Evolutionary conservation across 2,797 vertebrate species (phyloP).

Genomic region (Lepilemur ruficaudatus): DNA sequence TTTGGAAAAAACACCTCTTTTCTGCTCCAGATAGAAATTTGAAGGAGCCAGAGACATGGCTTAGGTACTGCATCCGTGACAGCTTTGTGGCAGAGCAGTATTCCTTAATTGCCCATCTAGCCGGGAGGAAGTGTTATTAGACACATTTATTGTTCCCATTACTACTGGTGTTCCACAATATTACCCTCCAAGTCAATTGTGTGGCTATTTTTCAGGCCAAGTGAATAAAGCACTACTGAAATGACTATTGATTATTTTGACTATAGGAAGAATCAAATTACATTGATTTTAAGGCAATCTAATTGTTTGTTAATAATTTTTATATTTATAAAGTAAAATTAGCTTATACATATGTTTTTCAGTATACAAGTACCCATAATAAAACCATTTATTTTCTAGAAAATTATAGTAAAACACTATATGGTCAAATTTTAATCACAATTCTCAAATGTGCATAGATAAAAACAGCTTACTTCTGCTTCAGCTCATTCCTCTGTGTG

Average conservation of each 20-base stretch:
- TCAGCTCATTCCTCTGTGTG: neutral
- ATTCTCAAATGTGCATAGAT: neutral
- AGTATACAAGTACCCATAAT: neutral
- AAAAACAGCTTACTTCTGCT: neutral
- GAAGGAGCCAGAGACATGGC: neutral
- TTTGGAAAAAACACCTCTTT: constrained; percentile 9
- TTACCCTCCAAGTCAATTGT: neutral
- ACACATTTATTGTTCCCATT: constrained; percentile 23
- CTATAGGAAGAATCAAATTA: neutral
- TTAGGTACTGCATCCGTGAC: neutral
- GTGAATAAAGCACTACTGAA: neutral
- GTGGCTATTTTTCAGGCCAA: neutral
- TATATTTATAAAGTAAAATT: neutral
- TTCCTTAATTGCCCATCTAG: constrained; percentile 13
- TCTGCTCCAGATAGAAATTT: neutral
- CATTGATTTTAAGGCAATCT: neutral
- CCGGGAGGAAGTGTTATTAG: neutral
- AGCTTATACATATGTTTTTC: neutral
- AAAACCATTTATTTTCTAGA: neutral
- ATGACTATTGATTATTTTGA: neutral
- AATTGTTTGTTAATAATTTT: constrained; percentile 18
- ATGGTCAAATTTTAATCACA: neutral
- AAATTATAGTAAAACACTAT: neutral
- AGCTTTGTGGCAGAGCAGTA: neutral
- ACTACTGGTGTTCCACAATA: neutral